These are phyloP conservation scores for Antheraea mylitta DNA, from an alignment of 1,140 invertebrate genomes.

Conservation along the genomic window DNA sequence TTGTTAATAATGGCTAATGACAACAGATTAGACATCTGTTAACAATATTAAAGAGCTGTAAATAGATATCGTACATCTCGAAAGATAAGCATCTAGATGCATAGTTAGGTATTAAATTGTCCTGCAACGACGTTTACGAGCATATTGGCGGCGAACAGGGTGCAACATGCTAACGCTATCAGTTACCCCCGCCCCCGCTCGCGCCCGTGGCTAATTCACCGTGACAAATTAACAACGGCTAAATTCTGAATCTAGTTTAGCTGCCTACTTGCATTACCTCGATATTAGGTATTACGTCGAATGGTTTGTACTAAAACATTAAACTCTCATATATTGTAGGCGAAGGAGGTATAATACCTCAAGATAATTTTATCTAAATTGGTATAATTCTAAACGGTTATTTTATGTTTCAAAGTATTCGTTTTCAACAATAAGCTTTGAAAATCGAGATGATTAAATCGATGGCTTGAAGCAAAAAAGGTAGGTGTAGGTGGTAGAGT, in stretches of 20 bases:
- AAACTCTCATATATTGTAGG: background rate
- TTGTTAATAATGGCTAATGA: background rate
- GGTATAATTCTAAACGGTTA: too few species aligned
- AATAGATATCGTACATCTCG: slow-evolving; percentile 28
- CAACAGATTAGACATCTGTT: background rate
- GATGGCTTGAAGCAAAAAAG: too few species aligned
- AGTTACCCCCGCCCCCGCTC: slow-evolving; percentile 65
- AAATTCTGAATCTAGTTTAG: slow-evolving; percentile 48
- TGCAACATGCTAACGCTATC: slow-evolving; percentile 74
- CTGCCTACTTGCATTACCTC: slow-evolving; percentile 1
- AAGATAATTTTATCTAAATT: too few species aligned
- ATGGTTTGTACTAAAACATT: background rate
- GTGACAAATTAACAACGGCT: slow-evolving; percentile 75
- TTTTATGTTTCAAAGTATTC: too few species aligned
- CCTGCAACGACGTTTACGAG: slow-evolving; percentile 64
- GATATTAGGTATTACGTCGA: background rate
- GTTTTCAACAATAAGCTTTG: too few species aligned
- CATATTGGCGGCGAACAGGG: slow-evolving; percentile 70
- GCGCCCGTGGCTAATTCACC: slow-evolving; percentile 73
- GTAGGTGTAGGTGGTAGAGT: too few species aligned
- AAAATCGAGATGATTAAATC: too few species aligned
- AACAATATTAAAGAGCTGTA: slow-evolving; percentile 1
- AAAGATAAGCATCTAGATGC: slow-evolving; percentile 60
- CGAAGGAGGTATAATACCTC: background rate
- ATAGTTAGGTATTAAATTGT: slow-evolving; percentile 73